These are phyloP conservation scores for Rhagoletis zephyria DNA, from an alignment of 1,140 invertebrate species.

Conservation along the genomic window DNA sequence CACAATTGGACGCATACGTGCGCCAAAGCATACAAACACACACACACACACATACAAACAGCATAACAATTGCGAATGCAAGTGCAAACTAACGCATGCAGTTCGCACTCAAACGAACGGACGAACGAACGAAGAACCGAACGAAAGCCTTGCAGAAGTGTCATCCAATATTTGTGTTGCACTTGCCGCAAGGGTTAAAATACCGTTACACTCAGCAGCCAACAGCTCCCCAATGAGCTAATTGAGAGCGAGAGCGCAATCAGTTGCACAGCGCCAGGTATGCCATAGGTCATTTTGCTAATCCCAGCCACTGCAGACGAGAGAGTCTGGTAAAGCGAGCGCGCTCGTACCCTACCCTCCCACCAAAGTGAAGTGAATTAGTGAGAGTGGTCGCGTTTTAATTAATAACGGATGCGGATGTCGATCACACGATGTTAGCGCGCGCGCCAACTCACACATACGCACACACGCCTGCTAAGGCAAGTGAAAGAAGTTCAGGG, in stretches of 20 bases:
- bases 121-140: too few species aligned
- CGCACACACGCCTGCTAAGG: too few species aligned
- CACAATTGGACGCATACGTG: not conserved
- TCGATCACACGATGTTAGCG: constrained; percentile 35
- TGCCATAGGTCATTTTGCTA: too few species aligned
- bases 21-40: too few species aligned
- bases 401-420: constrained; percentile 56
- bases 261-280: too few species aligned
- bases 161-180: not conserved
- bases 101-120: too few species aligned
- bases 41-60: too few species aligned
- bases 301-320: not conserved
- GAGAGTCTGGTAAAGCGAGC: constrained; percentile 11
- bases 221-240: not conserved
- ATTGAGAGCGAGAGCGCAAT: not conserved
- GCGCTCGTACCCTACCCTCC: not conserved
- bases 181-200: constrained; percentile 54
- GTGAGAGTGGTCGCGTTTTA: constrained; percentile 35
- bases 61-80: too few species aligned
- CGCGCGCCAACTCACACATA: not conserved
- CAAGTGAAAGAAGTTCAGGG: not conserved
- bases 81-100: too few species aligned
- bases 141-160: not conserved
- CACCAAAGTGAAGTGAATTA: constrained; percentile 24
- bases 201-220: constrained; percentile 17